phyloP scores from a whole-genome alignment of 2,888 invertebrate genomes.

The Drosophila recens region DNA sequence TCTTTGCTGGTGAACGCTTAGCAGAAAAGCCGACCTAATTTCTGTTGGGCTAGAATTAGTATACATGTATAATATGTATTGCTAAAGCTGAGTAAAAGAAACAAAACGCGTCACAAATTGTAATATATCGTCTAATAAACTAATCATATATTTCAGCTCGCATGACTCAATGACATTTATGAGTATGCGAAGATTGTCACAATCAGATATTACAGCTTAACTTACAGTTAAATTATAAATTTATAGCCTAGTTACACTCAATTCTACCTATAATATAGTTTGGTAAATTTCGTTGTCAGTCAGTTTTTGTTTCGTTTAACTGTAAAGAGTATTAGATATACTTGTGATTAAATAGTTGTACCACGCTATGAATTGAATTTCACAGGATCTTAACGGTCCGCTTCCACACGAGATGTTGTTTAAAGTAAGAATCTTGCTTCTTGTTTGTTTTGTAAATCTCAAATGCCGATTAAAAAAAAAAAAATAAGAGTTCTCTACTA shows the following conservation, averaged over 20 bases:
- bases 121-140: neutral
- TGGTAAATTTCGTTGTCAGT: conserved; percentile 13
- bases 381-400: conserved; percentile 1
- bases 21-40: no score
- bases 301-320: neutral
- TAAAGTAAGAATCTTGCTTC: neutral
- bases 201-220: neutral
- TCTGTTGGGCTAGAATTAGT: no score
- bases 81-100: neutral
- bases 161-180: neutral
- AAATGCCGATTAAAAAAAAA: neutral
- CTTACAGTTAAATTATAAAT: neutral
- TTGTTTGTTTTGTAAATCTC: neutral
- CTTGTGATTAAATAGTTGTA: neutral
- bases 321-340: conserved; percentile 1
- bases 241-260: neutral
- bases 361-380: neutral
- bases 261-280: conserved; percentile 10
- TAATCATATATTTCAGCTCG: neutral
- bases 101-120: neutral
- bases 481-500: neutral
- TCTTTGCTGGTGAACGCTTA: no score
- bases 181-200: neutral
- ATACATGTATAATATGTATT: neutral
- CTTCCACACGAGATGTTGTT: neutral